A percentile compares a stretch with the other conserved stretches of the same genome.
Evolutionary conservation across 2,113 vertebrate species (phyloP).

Genomic region (Sylvietta virens): DNA sequence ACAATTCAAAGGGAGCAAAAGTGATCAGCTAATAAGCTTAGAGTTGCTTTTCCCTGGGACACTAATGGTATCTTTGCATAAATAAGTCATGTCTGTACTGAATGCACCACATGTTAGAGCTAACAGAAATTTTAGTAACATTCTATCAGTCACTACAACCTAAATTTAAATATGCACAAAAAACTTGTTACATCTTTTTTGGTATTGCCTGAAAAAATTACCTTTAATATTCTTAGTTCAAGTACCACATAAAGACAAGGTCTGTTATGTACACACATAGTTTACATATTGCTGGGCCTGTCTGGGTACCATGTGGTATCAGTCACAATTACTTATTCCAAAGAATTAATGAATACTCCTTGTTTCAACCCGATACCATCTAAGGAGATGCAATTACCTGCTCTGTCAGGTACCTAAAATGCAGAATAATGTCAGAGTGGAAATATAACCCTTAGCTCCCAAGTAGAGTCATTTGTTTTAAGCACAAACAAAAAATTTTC

Average conservation of each 20-base stretch:
- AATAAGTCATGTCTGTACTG: not conserved
- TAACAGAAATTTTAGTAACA: not conserved
- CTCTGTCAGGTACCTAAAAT: not conserved
- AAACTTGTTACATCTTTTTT: not conserved
- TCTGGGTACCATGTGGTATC: not conserved
- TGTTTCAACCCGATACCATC: not conserved
- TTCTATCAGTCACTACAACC: not conserved
- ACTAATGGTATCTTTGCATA: not conserved
- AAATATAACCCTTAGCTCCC: not conserved
- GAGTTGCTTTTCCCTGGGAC: not conserved
- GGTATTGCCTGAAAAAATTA: not conserved
- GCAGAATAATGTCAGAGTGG: not conserved
- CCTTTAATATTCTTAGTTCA: not conserved
- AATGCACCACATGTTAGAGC: not conserved
- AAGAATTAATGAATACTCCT: not conserved
- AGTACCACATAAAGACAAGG: not conserved
- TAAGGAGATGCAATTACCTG: not conserved
- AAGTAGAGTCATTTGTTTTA: not conserved
- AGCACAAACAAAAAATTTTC: not conserved
- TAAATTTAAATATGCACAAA: not conserved
- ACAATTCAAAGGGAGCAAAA: not conserved
- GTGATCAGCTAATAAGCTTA: not conserved
- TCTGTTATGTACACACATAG: not conserved
- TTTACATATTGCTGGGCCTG: not conserved
- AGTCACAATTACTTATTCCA: not conserved